A percentile compares a stretch with the other conserved stretches of the same genome.
Evolutionary conservation across 2,113 vertebrate species (phyloP).

Genomic region (Pollimyrus isidori): DNA sequence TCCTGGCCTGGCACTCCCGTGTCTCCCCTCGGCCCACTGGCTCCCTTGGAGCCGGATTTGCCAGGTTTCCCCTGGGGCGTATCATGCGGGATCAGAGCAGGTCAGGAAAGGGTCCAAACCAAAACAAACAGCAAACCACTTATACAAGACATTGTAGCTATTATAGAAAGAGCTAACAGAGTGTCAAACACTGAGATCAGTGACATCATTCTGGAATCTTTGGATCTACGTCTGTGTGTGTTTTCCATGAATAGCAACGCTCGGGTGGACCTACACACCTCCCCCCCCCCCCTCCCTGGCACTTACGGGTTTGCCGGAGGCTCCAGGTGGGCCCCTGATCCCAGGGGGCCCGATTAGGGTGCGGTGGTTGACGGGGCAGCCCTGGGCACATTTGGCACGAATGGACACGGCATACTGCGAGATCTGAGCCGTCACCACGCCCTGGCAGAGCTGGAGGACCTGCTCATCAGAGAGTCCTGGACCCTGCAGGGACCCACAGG

Average conservation of each 20-base stretch:
- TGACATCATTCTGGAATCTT: neutral
- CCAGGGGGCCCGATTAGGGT: slow-evolving; percentile 61
- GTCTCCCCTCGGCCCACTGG: slow-evolving; percentile 49
- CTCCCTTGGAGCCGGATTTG: slow-evolving; percentile 47
- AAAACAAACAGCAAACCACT: neutral
- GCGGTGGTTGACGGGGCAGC: slow-evolving; percentile 59
- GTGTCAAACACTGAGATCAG: neutral
- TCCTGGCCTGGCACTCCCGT: slow-evolving; percentile 51
- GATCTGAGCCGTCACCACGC: slow-evolving; percentile 56
- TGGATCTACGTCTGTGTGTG: neutral
- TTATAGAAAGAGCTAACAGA: neutral
- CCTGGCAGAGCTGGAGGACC: slow-evolving; percentile 60
- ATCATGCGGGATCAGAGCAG: neutral
- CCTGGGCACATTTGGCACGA: slow-evolving; percentile 53
- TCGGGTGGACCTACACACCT: neutral
- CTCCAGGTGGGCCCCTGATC: slow-evolving; percentile 40
- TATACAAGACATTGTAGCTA: neutral
- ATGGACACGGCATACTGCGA: slow-evolving; percentile 63
- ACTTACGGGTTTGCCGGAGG: slow-evolving; percentile 51
- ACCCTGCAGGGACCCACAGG: slow-evolving; percentile 44
- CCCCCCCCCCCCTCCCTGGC: neutral
- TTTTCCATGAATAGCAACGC: neutral
- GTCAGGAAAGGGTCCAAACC: neutral
- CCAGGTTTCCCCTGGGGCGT: slow-evolving; percentile 54
- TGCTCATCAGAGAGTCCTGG: slow-evolving; percentile 62